Evolutionary conservation across 2,888 invertebrate genomes (phyloP).

Genomic region (Chloroclysta siterata): DNA sequence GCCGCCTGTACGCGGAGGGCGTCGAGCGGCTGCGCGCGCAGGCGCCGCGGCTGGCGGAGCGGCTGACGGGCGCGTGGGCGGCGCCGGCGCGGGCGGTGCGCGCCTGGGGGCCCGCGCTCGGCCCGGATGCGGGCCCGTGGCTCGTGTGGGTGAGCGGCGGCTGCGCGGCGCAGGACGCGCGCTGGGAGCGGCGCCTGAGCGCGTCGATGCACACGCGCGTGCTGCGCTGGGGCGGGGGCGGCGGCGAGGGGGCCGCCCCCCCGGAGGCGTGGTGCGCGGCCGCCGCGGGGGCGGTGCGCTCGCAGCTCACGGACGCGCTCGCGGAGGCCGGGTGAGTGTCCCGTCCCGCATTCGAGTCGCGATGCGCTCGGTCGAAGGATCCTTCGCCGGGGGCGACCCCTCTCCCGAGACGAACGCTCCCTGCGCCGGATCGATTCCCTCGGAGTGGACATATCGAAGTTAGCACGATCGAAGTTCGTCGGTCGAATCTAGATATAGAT

Average conservation of each 20-base stretch:
- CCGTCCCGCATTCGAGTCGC: no score
- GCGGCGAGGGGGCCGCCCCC: slow-evolving; percentile 22
- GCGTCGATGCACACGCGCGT: slow-evolving; percentile 54
- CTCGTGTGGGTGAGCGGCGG: slow-evolving; percentile 56
- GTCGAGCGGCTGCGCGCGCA: slow-evolving; percentile 51
- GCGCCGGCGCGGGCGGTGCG: slow-evolving; percentile 30
- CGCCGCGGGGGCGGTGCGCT: slow-evolving; percentile 51
- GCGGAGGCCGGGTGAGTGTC: slow-evolving; percentile 60
- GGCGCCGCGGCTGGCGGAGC: slow-evolving; percentile 56
- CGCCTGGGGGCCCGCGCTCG: slow-evolving; percentile 18
- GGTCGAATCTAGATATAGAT: no score
- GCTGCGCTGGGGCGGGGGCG: slow-evolving; percentile 47
- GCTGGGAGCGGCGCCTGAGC: slow-evolving; percentile 56
- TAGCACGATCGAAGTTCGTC: no score
- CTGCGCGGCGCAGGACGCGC: slow-evolving; percentile 44
- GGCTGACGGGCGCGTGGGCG: slow-evolving; percentile 44
- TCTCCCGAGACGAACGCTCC: no score
- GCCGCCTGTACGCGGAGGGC: slow-evolving; percentile 54
- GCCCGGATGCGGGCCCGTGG: slow-evolving; percentile 43
- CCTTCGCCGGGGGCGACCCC: no score
- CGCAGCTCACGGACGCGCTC: slow-evolving; percentile 57
- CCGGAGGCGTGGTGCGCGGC: slow-evolving; percentile 62
- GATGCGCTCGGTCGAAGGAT: no score
- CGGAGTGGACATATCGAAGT: no score
- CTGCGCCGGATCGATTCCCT: no score